Evolutionary conservation across 1,140 invertebrate species (phyloP).

Genomic region (Halotydeus destructor): DNA sequence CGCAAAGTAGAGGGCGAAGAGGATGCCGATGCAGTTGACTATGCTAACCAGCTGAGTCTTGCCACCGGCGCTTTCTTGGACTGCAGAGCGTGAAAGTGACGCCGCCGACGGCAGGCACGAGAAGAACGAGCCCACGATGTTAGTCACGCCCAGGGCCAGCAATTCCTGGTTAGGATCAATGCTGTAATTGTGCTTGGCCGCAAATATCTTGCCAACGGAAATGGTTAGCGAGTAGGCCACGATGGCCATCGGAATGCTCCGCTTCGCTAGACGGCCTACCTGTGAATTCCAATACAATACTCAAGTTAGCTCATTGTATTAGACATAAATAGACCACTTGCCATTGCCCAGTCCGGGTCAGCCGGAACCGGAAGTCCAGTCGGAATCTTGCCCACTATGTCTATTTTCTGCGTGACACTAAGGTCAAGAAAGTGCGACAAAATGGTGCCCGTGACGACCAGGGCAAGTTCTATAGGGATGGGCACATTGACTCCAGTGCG

Average conservation of each 20-base stretch:
- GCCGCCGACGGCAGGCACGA: conserved; percentile 17
- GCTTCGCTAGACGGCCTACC: not conserved
- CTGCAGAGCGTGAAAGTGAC: conserved; percentile 14
- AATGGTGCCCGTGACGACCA: conserved; percentile 5
- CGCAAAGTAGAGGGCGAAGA: conserved; percentile 54
- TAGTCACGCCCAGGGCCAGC: conserved; percentile 18
- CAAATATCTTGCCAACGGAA: conserved; percentile 78
- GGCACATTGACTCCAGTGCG: conserved; percentile 1
- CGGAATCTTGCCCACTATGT: conserved; percentile 1
- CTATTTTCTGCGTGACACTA: not conserved
- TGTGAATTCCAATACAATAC: not conserved
- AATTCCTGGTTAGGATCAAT: conserved; percentile 20
- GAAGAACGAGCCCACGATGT: conserved; percentile 19
- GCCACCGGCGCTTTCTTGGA: conserved; percentile 9
- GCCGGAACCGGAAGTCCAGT: not conserved
- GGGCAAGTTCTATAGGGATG: conserved; percentile 10
- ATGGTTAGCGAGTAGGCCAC: conserved; percentile 39
- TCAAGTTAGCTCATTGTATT: not conserved
- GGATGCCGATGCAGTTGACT: conserved; percentile 38
- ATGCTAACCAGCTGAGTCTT: conserved; percentile 34
- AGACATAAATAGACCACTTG: conserved; percentile 1
- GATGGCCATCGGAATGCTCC: conserved; percentile 37
- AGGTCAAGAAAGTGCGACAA: not conserved
- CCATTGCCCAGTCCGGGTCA: not conserved
- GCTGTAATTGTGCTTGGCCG: conserved; percentile 36